Percentiles rank a stretch among this genome's conserved stretches.
phyloP scores from a whole-genome alignment of 2,797 vertebrate species.

The Trachops cirrhosus region DNA sequence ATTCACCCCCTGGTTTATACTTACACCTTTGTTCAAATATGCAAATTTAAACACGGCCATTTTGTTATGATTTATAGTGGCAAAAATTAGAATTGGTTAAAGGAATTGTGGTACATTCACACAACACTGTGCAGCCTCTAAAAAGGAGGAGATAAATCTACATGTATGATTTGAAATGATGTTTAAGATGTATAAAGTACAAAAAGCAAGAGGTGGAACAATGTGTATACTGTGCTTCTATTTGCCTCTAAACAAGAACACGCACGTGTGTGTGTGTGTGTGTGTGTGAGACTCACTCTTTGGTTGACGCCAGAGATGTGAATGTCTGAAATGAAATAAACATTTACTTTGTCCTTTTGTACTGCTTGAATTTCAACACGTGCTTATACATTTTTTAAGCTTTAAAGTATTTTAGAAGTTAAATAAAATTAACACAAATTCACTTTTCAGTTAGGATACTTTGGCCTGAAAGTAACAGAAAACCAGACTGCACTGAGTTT shows the following conservation, averaged over 20 bases:
- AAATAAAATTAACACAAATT: constrained; percentile 36
- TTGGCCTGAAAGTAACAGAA: background rate
- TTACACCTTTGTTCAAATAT: constrained; percentile 8
- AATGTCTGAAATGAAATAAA: background rate
- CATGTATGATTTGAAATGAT: background rate
- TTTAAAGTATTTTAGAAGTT: constrained; percentile 7
- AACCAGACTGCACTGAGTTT: background rate
- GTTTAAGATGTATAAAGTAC: background rate
- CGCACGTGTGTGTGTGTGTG: background rate
- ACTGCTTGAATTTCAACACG: background rate
- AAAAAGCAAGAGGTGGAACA: background rate
- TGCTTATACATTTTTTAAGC: background rate
- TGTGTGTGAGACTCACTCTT: background rate
- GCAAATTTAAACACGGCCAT: background rate
- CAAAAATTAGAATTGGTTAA: constrained; percentile 18
- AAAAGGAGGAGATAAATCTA: background rate
- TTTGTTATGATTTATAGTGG: background rate
- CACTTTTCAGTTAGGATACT: background rate
- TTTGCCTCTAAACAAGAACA: background rate
- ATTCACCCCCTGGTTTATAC: background rate
- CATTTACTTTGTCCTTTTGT: background rate
- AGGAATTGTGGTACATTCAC: background rate
- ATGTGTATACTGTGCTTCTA: background rate
- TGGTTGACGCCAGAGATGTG: background rate
- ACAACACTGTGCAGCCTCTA: background rate